A percentile compares a stretch with the other conserved stretches of the same genome.
Conservation (phyloP, 2,888 invertebrate genomes). For the Cantharis nigra region DNA sequence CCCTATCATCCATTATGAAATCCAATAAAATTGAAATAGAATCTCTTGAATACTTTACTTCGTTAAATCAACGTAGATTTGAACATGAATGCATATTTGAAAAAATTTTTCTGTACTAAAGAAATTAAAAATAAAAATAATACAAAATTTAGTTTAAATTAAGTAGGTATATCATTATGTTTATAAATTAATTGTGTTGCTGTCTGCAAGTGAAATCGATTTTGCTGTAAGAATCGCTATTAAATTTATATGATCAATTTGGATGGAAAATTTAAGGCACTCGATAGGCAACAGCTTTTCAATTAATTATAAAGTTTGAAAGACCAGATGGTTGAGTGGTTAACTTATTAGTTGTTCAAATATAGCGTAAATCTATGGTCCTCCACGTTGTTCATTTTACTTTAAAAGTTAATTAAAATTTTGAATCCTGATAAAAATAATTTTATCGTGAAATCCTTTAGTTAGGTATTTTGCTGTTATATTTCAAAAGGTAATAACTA, state of each 20-base stretch:
- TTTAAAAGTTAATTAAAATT: not conserved
- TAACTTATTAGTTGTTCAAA: not conserved
- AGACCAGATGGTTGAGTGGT: not conserved
- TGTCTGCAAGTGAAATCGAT: not conserved
- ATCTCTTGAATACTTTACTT: not conserved
- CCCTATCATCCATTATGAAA: not conserved
- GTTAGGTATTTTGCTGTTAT: not conserved
- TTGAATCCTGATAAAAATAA: not conserved
- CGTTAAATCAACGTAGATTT: not conserved
- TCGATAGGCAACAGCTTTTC: not conserved
- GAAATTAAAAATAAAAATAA: not conserved
- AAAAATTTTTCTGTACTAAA: not conserved
- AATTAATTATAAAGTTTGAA: not conserved
- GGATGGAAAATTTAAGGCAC: not conserved
- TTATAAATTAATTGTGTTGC: not conserved
- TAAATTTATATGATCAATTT: not conserved
- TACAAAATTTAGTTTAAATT: not conserved
- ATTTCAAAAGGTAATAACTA: not conserved
- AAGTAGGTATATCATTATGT: no score
- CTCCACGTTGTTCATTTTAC: not conserved
- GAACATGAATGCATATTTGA: not conserved
- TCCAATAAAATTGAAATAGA: not conserved
- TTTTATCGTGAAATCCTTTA: not conserved
- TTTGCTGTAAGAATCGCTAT: not conserved
- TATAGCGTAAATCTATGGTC: not conserved